Evolutionary conservation across 2,113 vertebrate genomes (phyloP), one percentile per base, ranked within the genome.

Genomic region (Puma concolor): DNA sequence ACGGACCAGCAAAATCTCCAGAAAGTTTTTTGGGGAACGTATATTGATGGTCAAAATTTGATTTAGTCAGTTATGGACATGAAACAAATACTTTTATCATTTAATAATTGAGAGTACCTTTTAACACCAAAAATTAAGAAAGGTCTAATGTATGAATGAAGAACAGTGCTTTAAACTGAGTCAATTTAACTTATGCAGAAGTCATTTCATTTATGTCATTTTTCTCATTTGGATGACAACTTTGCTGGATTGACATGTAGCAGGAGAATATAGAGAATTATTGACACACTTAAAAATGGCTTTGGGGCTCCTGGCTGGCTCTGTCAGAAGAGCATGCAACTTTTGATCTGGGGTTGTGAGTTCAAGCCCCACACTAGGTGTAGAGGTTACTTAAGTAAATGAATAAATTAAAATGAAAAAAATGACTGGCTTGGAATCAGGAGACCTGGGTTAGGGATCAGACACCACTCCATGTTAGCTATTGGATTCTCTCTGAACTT

Each of bases 11-110:
- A 90, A 76, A 76, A 5, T 83, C 50, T 86, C 25, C 44, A 77
- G n/a, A 31, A 57, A 41, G 19, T 57, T 63, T 48, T 48, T 5
- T 0, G 0, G 4, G n/a, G 27, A 21, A 38, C 0, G 1, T 74
- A 10, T 80, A 7, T 23, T 21, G 9, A 74, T 74, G 15, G 64
- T 80, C 17, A 82, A 19, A 4, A 50, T 88, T 95, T 29, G n/a
- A 25, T 93, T 91, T 74, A 50, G 25, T 44, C 11, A 19, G 23
- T 82, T 48, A 77, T 23, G 9, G 29, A 48, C 3, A 31, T 72
- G 41, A 77, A 82, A 89, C 31, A 82, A 72, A 80, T n/a, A 44
- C 15, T 9, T 71, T 74, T 29, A 79, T 57, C 25, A 60, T 77
- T 77, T 93, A 64, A 87, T 57, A 84, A 71, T 29, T n/a, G n/a